These are phyloP conservation scores for Triops longicaudatus DNA, from an alignment of 1,140 invertebrate species.

Conservation along the genomic window DNA sequence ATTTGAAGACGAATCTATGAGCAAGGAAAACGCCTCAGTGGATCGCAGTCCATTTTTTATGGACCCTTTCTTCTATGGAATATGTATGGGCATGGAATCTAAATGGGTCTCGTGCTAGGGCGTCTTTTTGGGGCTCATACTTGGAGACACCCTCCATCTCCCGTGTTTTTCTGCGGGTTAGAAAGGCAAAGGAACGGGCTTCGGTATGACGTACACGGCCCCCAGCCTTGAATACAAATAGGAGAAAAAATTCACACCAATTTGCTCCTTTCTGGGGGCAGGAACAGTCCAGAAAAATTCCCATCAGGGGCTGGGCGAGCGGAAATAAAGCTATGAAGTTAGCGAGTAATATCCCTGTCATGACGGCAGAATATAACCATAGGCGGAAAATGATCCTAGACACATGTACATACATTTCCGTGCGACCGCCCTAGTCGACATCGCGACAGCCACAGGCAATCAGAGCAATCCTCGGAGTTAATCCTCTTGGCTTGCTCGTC, in stretches of 20 bases:
- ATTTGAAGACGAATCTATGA: too few relatives aligned
- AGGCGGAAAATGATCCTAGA: background rate
- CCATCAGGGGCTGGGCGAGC: background rate
- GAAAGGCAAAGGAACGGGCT: background rate
- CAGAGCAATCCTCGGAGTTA: conserved; percentile 3
- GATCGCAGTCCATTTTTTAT: too few relatives aligned
- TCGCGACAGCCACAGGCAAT: background rate
- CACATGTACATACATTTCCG: background rate
- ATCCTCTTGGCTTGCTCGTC: conserved; percentile 5
- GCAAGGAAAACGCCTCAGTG: too few relatives aligned
- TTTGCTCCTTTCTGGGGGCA: background rate
- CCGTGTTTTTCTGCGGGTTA: background rate
- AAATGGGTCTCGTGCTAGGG: too few relatives aligned
- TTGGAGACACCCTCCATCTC: background rate
- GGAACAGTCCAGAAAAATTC: background rate
- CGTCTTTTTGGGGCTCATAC: background rate
- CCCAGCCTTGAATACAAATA: conserved; percentile 7
- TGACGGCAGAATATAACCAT: background rate
- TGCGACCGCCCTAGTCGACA: background rate
- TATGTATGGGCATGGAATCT: too few relatives aligned
- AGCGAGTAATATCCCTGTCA: conserved; percentile 8
- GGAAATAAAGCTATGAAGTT: background rate
- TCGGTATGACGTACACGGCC: background rate
- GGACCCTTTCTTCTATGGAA: too few relatives aligned
- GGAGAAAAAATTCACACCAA: background rate